Conservation (phyloP, 2,113 vertebrate genomes). For the Takifugu flavidus region DNA sequence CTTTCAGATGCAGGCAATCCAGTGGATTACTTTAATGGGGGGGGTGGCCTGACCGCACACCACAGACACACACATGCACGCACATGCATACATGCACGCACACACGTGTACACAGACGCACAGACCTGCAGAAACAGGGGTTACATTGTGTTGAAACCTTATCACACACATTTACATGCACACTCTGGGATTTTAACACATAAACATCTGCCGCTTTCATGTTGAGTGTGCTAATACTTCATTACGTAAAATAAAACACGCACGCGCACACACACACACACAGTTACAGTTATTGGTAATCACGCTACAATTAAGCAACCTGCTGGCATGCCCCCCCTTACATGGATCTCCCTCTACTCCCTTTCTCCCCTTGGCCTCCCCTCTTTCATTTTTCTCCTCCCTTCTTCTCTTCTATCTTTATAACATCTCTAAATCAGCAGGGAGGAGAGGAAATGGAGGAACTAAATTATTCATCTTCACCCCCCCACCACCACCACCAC, state of each 20-base stretch:
- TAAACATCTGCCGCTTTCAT: too few relatives aligned
- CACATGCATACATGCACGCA: too few relatives aligned
- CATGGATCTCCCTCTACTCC: not conserved
- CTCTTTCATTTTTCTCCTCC: not conserved
- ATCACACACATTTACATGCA: not conserved
- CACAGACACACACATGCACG: not conserved
- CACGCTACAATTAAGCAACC: not conserved
- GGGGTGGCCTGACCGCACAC: too few relatives aligned
- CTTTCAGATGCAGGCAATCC: conserved; percentile 23
- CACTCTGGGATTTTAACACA: not conserved
- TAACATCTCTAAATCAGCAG: conserved; percentile 39
- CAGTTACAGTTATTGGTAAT: too few relatives aligned
- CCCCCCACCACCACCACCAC: not conserved
- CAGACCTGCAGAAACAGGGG: too few relatives aligned
- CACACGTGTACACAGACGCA: too few relatives aligned
- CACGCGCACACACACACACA: not conserved
- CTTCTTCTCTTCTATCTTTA: conserved; percentile 33
- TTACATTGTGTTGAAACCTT: too few relatives aligned
- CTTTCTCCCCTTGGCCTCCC: not conserved
- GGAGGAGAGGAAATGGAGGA: conserved; percentile 32
- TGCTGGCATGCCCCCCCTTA: not conserved
- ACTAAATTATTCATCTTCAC: conserved; percentile 68
- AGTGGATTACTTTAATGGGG: conserved; percentile 23
- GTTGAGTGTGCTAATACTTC: too few relatives aligned
- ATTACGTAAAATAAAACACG: not conserved